phyloP scores from a whole-genome alignment of 1,140 invertebrate species.

The Ooceraea biroi region DNA sequence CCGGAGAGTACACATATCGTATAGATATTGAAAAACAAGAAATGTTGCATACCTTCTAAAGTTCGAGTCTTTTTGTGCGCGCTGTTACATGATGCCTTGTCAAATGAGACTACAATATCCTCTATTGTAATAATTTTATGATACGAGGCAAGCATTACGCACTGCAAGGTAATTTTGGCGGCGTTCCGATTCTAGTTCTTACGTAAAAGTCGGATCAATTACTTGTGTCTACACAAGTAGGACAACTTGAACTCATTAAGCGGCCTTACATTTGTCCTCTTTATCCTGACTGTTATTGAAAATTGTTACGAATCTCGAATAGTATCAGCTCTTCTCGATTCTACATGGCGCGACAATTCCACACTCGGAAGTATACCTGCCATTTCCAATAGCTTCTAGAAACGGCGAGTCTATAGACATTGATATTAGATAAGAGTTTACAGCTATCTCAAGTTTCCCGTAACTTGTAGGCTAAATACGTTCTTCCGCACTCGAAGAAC shows the following conservation, averaged over 20 bases:
- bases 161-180: slow-evolving; percentile 32
- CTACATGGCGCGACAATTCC: not conserved
- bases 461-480: slow-evolving; percentile 62
- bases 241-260: slow-evolving; percentile 41
- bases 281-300: slow-evolving; percentile 55
- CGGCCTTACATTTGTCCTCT: slow-evolving; percentile 49
- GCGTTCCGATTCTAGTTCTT: slow-evolving; percentile 28
- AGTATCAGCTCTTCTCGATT: slow-evolving; percentile 8
- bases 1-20: no score
- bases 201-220: slow-evolving; percentile 49
- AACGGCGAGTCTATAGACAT: slow-evolving; percentile 43
- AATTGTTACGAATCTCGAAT: slow-evolving; percentile 43
- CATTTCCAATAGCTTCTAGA: slow-evolving; percentile 61
- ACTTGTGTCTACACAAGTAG: slow-evolving; percentile 45
- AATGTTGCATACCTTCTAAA: not conserved
- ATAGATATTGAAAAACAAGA: not conserved
- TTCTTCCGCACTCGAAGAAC: slow-evolving; percentile 52
- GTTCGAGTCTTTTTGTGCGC: not conserved
- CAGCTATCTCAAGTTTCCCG: slow-evolving; percentile 46
- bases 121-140: not conserved
- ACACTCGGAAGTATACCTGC: not conserved
- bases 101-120: not conserved
- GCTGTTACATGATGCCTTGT: not conserved
- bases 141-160: slow-evolving; percentile 16
- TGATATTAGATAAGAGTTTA: slow-evolving; percentile 31